Percentiles rank a stretch among this genome's conserved stretches.
These are phyloP conservation scores for Hedychridium roseum DNA, from an alignment of 2,888 invertebrate genomes.

Conservation along the genomic window DNA sequence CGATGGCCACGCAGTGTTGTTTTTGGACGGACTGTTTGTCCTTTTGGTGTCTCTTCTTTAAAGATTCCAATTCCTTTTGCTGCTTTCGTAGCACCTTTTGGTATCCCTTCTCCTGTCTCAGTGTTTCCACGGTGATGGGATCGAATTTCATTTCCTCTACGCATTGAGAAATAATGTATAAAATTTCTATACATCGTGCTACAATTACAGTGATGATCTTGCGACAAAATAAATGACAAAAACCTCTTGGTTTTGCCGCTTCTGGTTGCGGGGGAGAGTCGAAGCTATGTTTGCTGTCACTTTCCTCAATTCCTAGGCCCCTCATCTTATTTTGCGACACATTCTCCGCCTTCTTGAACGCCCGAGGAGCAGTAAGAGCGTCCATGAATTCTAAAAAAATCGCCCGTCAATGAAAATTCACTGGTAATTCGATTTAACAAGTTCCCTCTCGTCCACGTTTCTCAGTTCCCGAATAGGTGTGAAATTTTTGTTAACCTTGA, in stretches of 20 bases:
- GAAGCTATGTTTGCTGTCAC: slow-evolving; percentile 64
- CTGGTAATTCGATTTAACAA: too few species aligned
- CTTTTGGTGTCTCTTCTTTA: slow-evolving; percentile 93
- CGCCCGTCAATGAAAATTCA: neutral
- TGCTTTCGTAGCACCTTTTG: slow-evolving; percentile 94
- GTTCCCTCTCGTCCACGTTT: neutral
- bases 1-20: slow-evolving; percentile 87
- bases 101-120: slow-evolving; percentile 90
- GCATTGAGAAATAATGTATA: neutral
- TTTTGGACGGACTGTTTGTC: slow-evolving; percentile 92
- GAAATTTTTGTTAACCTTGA: slow-evolving; percentile 72
- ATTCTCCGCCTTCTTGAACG: slow-evolving; percentile 61
- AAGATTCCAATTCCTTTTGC: slow-evolving; percentile 91
- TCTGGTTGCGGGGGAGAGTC: slow-evolving; percentile 51
- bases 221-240: slow-evolving; percentile 3
- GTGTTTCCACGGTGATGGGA: slow-evolving; percentile 86
- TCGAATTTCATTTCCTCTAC: slow-evolving; percentile 77
- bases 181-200: neutral
- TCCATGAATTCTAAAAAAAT: slow-evolving; percentile 88
- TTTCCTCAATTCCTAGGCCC: slow-evolving; percentile 92
- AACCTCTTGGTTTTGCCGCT: slow-evolving; percentile 56
- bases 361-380: slow-evolving; percentile 93
- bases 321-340: slow-evolving; percentile 83
- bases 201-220: neutral
- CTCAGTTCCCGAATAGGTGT: neutral